Conservation (phyloP, 2,113 vertebrate genomes). For the Uria aalge region DNA sequence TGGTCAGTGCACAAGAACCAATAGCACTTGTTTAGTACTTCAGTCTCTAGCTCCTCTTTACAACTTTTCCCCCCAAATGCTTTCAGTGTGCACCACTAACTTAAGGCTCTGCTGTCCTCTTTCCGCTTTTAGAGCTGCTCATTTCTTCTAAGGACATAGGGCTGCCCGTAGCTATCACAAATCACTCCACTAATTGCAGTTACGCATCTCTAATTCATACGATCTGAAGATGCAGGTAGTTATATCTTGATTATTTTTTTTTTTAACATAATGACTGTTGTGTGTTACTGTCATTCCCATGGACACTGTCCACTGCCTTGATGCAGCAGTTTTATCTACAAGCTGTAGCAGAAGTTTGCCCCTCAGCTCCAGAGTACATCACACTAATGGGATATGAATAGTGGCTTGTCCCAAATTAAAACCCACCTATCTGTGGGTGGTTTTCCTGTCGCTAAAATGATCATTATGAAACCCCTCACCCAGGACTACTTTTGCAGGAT, state of each 20-base stretch:
- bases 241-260: background rate
- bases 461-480: background rate
- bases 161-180: background rate
- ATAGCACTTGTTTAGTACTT: background rate
- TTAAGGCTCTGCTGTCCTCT: background rate
- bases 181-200: background rate
- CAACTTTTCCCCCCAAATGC: background rate
- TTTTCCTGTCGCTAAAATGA: background rate
- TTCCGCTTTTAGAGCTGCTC: background rate
- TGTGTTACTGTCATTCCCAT: background rate
- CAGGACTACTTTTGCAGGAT: background rate
- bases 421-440: background rate
- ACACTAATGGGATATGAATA: background rate
- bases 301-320: background rate
- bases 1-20: background rate
- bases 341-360: background rate
- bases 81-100: background rate
- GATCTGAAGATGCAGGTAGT: background rate
- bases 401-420: background rate
- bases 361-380: background rate
- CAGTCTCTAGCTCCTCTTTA: background rate
- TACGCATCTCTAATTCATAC: background rate
- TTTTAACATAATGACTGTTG: background rate
- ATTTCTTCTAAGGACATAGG: background rate
- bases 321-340: background rate